A percentile compares a stretch with the other conserved stretches of the same genome.
These are phyloP conservation scores for Flabesymbios commensalis DNA, from an alignment of 2,888 invertebrate species.

Conservation along the genomic window DNA sequence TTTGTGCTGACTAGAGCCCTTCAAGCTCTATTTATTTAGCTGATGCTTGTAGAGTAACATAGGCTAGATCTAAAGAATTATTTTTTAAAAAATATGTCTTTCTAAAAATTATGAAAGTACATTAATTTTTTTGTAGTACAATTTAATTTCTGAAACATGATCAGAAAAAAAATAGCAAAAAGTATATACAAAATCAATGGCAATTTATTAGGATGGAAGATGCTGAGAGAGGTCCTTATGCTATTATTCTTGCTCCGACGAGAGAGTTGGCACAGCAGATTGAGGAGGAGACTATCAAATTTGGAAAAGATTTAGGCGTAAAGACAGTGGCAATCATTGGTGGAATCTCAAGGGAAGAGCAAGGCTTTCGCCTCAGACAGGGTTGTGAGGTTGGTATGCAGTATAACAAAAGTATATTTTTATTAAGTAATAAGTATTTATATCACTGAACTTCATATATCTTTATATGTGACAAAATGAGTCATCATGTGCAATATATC, in stretches of 20 bases:
- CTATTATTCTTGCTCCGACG: slow-evolving; percentile 98
- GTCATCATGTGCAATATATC: too few relatives aligned
- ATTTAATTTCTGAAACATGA: too few relatives aligned
- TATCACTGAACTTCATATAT: neutral
- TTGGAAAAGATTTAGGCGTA: slow-evolving; percentile 71
- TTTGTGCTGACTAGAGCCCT: too few relatives aligned
- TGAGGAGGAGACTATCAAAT: slow-evolving; percentile 97
- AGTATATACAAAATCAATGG: too few relatives aligned
- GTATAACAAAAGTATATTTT: neutral
- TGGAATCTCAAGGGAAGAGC: slow-evolving; percentile 90
- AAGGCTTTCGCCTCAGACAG: slow-evolving; percentile 92
- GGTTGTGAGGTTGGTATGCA: slow-evolving; percentile 80
- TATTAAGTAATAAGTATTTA: neutral
- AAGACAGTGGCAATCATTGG: slow-evolving; percentile 61
- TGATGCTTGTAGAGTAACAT: too few relatives aligned
- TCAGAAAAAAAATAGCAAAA: too few relatives aligned
- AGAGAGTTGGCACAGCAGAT: slow-evolving; percentile 99
- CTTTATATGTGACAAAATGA: too few relatives aligned
- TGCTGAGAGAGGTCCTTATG: slow-evolving; percentile 84
- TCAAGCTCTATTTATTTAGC: too few relatives aligned
- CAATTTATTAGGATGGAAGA: slow-evolving; percentile 61
- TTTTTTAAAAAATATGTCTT: too few relatives aligned
- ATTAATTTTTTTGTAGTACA: too few relatives aligned
- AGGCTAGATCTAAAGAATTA: too few relatives aligned
- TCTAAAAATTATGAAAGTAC: too few relatives aligned